These are phyloP conservation scores for Teleogryllus oceanicus DNA, from an alignment of 2,888 invertebrate species.

Conservation along the genomic window DNA sequence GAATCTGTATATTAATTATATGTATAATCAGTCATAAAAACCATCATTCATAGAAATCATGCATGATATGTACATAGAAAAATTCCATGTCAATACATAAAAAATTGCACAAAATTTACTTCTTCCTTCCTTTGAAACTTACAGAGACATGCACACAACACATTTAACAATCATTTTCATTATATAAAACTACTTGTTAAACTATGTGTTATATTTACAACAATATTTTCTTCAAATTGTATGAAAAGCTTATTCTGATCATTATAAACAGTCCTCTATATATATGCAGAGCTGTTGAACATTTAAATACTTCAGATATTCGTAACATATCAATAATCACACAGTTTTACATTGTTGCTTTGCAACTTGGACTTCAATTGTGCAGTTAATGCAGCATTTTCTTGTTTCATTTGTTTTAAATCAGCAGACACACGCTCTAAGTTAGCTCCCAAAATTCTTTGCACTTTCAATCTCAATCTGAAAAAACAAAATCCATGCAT, in stretches of 20 bases:
- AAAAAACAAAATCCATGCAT: constrained; percentile 33
- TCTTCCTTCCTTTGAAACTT: not conserved
- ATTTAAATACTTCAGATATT: not conserved
- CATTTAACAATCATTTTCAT: not conserved
- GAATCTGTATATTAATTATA: too few species aligned
- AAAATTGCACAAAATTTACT: not conserved
- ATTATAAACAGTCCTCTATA: not conserved
- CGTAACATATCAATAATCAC: not conserved
- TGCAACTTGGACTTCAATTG: constrained; percentile 40
- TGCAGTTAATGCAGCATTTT: constrained; percentile 54
- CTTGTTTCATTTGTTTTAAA: constrained; percentile 71
- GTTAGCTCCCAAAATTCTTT: constrained; percentile 58
- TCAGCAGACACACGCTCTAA: constrained; percentile 74
- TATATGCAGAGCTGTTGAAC: not conserved
- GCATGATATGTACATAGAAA: not conserved
- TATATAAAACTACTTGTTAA: not conserved
- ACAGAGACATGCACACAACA: not conserved
- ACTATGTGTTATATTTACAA: not conserved
- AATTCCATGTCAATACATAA: constrained; percentile 1
- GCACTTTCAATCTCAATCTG: constrained; percentile 73
- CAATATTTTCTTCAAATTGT: not conserved
- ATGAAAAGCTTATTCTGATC: not conserved
- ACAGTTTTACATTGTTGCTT: not conserved
- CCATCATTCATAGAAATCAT: not conserved
- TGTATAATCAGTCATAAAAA: too few species aligned